A percentile compares a stretch with the other conserved stretches of the same genome.
phyloP scores from a whole-genome alignment of 1,140 invertebrate species.

The Popillia japonica region DNA sequence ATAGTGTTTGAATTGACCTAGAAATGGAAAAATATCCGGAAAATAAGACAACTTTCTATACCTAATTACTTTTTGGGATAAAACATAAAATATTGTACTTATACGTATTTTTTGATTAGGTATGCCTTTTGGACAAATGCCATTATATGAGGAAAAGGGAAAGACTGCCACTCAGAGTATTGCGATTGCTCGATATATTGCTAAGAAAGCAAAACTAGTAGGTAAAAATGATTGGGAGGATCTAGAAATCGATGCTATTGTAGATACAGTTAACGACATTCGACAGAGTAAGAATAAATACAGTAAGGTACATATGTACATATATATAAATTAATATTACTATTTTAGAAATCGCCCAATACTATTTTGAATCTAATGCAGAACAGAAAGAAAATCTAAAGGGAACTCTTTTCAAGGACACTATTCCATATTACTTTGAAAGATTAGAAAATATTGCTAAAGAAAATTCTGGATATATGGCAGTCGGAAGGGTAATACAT shows the following conservation, averaged over 20 bases:
- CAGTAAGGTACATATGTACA: background rate
- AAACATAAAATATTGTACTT: no score
- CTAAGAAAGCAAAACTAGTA: conserved; percentile 69
- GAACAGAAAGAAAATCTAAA: conserved; percentile 37
- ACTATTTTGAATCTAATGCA: conserved; percentile 30
- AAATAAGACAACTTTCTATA: no score
- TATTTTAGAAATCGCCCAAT: background rate
- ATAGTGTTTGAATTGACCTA: no score
- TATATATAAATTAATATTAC: background rate
- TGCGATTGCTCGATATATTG: conserved; percentile 75
- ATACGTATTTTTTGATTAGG: conserved; percentile 62
- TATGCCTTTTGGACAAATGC: conserved; percentile 78
- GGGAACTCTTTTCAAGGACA: conserved; percentile 50
- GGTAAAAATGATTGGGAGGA: conserved; percentile 72
- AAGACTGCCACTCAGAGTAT: conserved; percentile 71
- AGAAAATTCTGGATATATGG: conserved; percentile 64
- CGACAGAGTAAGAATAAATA: conserved; percentile 44
- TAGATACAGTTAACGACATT: conserved; percentile 68
- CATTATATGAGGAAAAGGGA: conserved; percentile 76
- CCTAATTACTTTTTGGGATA: no score
- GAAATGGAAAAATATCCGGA: no score
- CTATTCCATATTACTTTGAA: conserved; percentile 62
- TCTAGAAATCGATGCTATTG: conserved; percentile 68
- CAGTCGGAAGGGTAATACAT: conserved; percentile 44
- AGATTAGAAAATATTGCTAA: conserved; percentile 65